Percentiles rank a stretch among this genome's conserved stretches.
phyloP scores from a whole-genome alignment of 1,140 invertebrate species.

The Zaprionus kolodkinae region DNA sequence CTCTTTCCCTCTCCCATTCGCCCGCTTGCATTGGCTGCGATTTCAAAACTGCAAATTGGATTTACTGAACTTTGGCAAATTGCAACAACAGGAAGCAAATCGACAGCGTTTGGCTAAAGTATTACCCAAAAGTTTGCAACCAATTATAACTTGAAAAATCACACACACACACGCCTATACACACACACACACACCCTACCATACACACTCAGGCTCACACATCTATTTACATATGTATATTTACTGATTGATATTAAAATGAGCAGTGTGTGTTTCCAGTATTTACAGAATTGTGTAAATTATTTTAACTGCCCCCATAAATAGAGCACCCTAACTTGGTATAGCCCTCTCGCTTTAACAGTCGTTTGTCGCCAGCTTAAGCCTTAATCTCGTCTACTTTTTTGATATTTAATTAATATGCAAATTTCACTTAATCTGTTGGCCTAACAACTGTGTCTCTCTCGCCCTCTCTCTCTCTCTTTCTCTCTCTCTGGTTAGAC shows the following conservation, averaged over 20 bases:
- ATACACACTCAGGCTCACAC: background rate
- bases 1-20: too few relatives aligned
- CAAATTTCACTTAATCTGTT: slow-evolving; percentile 70
- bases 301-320: slow-evolving; percentile 5
- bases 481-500: background rate
- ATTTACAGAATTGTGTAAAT: background rate
- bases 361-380: slow-evolving; percentile 20
- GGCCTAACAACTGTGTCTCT: slow-evolving; percentile 35
- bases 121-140: slow-evolving; percentile 64
- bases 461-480: background rate
- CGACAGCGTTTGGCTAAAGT: slow-evolving; percentile 60
- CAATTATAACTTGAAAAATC: slow-evolving; percentile 68
- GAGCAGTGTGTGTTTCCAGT: background rate
- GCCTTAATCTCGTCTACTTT: slow-evolving; percentile 61
- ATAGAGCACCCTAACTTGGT: background rate
- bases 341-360: background rate
- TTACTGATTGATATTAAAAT: slow-evolving; percentile 4
- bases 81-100: slow-evolving; percentile 47
- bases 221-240: background rate
- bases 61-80: slow-evolving; percentile 63
- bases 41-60: slow-evolving; percentile 69
- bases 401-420: slow-evolving; percentile 81
- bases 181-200: slow-evolving; percentile 11
- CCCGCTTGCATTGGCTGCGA: slow-evolving; percentile 41
- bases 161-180: slow-evolving; percentile 11